These are phyloP conservation scores for Antigone vipio DNA, from an alignment of 2,113 vertebrate species.

Conservation along the genomic window DNA sequence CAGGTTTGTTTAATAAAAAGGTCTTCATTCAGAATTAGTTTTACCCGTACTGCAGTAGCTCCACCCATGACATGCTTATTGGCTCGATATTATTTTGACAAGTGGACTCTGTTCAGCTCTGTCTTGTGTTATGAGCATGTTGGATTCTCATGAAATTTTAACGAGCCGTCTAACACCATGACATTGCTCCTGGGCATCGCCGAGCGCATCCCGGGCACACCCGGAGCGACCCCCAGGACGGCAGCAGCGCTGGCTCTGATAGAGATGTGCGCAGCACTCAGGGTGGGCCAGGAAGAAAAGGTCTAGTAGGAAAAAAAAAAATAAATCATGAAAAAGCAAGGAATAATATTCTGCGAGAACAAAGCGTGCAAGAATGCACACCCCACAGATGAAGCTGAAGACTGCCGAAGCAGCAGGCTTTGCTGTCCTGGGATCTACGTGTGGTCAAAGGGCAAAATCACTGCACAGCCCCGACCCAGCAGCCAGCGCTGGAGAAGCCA, in stretches of 20 bases:
- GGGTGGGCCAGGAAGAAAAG: background rate
- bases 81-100: conserved; percentile 69
- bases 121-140: background rate
- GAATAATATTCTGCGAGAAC: background rate
- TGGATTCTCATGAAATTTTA: background rate
- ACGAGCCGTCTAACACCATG: background rate
- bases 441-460: background rate
- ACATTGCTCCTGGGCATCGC: background rate
- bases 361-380: background rate
- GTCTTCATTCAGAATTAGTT: conserved; percentile 75
- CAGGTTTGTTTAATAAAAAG: background rate
- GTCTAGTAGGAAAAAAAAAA: background rate
- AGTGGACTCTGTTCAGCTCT: background rate
- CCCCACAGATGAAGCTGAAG: background rate
- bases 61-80: conserved; percentile 77
- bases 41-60: conserved; percentile 72
- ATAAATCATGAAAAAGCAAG: background rate
- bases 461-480: background rate
- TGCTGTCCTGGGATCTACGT: background rate
- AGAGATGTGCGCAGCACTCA: fast-evolving
- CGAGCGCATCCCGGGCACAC: background rate
- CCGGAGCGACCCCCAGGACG: background rate
- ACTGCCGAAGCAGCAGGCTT: background rate
- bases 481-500: too few relatives aligned
- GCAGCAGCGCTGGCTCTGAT: background rate